Percentiles rank a stretch among this genome's conserved stretches.
Evolutionary conservation across 2,888 invertebrate species (phyloP).

Genomic region (Acleris cristana): DNA sequence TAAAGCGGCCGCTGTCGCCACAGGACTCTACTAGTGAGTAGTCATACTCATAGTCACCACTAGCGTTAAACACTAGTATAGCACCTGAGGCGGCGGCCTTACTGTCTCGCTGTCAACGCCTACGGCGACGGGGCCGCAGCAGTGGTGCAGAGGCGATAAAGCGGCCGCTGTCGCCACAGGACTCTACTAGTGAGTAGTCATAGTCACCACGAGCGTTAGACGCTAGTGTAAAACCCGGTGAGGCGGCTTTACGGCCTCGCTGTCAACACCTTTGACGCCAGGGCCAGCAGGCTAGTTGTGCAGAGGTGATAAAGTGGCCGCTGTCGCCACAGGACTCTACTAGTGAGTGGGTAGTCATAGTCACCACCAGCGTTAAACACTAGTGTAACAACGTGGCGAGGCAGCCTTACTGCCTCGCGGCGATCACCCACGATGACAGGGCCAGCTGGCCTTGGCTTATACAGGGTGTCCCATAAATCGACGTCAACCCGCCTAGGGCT

Average conservation of each 20-base stretch:
- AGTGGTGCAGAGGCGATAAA: constrained; percentile 93
- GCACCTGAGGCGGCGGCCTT: constrained; percentile 89
- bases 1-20: constrained; percentile 89
- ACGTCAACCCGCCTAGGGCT: no score
- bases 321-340: constrained; percentile 90
- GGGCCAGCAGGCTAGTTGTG: constrained; percentile 93
- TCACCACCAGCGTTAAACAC: neutral
- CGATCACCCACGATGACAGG: constrained; percentile 87
- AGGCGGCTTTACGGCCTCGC: no score
- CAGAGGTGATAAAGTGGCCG: constrained; percentile 91
- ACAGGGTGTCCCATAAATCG: no score
- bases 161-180: constrained; percentile 90
- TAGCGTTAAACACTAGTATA: neutral
- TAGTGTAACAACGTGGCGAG: constrained; percentile 71
- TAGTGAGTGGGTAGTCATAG: constrained; percentile 81
- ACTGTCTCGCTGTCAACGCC: constrained; percentile 90
- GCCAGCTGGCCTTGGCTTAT: constrained; percentile 95
- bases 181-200: constrained; percentile 85
- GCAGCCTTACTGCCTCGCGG: no score
- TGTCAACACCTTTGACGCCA: constrained; percentile 86
- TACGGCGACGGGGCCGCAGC: constrained; percentile 90
- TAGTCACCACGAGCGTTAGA: neutral
- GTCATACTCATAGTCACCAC: no score
- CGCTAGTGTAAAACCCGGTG: constrained; percentile 52
- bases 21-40: constrained; percentile 89